Evolutionary conservation across 2,113 vertebrate genomes (phyloP), one percentile per base, ranked within the genome.

Genomic region (Meriones unguiculatus): DNA sequence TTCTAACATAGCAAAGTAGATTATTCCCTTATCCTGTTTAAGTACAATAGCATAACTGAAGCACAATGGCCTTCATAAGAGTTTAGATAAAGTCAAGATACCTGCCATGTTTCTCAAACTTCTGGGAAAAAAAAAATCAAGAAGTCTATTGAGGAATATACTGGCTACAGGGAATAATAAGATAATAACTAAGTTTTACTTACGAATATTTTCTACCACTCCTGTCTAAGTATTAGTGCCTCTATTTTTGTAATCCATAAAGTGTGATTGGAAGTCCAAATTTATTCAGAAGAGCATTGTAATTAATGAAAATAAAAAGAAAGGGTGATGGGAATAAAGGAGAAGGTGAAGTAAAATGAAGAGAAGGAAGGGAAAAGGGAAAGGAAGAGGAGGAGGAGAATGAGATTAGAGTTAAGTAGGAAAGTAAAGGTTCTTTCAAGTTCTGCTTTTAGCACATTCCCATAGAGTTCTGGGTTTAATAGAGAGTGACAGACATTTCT

Each of bases 121-220:
- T 86, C 90, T 86, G 80, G 9, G 65, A 12, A 94, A 94, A 89
- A 94, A 89, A 82, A 78, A 72, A 46, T 50, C 41, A 25, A 76
- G 46, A 54, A 81, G 73, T 46, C 84, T 67, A 5, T 28, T 64
- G 57, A 85, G 59, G 22, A 93, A 18, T 52, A 52, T 2, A 25
- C 8, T 30, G 25, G 30, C 59, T 82, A 89, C 1, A 62, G 38
- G 41, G 94, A 95, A 93, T 17, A 32, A 24, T 86, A 14, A 64
- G 22, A 73, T 46, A 90, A 82, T n/a, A 84, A 41, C 52, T 90
- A 14, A 13, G 28, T 46, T 72, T 92, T 77, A 87, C 35, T 90
- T 59, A 69, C 81, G n/a, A 90, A 70, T 84, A 18, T 5, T 93
- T 80, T 81, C 50, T 11, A 64, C 5, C 17, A 91, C 78, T 54